These are phyloP conservation scores for Sus scrofa DNA, from an alignment of 2,113 vertebrate species.

Conservation along the genomic window T2T-Sscrofa CM000813.6:1250001-1250500, in stretches of 20 bases:
- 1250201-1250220: background rate
- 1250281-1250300: background rate
- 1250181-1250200: background rate
- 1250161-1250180: background rate
- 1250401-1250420: background rate
- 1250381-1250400: fast-evolving
- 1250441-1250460: too few relatives aligned
- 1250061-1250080: background rate
- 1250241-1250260: fast-evolving
- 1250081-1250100: background rate
- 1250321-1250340: fast-evolving
- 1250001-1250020: background rate
- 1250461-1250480: background rate
- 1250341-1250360: fast-evolving
- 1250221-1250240: background rate
- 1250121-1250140: fast-evolving
- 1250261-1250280: background rate
- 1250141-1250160: too few relatives aligned
- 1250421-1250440: fast-evolving
- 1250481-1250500: background rate
- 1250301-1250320: too few relatives aligned
- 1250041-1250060: background rate
- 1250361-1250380: background rate
- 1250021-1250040: background rate
- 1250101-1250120: background rate